phyloP scores from a whole-genome alignment of 2,113 vertebrate species.

The Pao palembangensis region DNA sequence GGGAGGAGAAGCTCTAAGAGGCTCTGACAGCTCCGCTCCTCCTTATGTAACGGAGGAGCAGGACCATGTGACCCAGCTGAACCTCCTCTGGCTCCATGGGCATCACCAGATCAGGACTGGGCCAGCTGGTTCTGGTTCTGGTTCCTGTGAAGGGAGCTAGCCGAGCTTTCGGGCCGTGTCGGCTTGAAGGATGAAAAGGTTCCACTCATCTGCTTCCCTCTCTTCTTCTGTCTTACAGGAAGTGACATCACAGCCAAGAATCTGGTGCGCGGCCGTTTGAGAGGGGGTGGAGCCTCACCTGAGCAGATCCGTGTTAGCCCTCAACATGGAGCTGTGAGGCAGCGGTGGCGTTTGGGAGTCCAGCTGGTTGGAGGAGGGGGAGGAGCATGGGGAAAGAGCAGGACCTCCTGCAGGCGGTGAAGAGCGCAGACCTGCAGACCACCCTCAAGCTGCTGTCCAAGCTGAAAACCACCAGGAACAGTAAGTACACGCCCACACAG shows the following conservation, averaged over 20 bases:
- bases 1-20: constrained; percentile 29
- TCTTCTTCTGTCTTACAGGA: not conserved
- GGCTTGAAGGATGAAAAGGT: too few species aligned
- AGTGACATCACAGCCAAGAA: not conserved
- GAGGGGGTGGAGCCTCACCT: constrained; percentile 23
- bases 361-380: constrained; percentile 13
- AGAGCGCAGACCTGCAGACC: constrained; percentile 71
- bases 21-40: constrained; percentile 49
- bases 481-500: constrained; percentile 54
- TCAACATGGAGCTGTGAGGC: constrained; percentile 58
- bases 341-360: constrained; percentile 10
- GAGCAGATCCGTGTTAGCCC: constrained; percentile 26
- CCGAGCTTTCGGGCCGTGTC: too few species aligned
- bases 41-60: constrained; percentile 39
- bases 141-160: too few species aligned
- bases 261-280: not conserved
- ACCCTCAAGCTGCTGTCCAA: constrained; percentile 74
- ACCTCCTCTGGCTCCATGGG: too few species aligned
- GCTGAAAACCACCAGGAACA: constrained; percentile 68
- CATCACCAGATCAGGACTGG: not conserved
- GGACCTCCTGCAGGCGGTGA: constrained; percentile 78
- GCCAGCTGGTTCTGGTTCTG: not conserved
- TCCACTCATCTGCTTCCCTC: not conserved
- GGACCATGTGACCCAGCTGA: not conserved
- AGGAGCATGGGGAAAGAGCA: constrained; percentile 76